Conservation (phyloP, 53 echinoderm and acorn worm species). For the Luidia sarsii region DNA sequence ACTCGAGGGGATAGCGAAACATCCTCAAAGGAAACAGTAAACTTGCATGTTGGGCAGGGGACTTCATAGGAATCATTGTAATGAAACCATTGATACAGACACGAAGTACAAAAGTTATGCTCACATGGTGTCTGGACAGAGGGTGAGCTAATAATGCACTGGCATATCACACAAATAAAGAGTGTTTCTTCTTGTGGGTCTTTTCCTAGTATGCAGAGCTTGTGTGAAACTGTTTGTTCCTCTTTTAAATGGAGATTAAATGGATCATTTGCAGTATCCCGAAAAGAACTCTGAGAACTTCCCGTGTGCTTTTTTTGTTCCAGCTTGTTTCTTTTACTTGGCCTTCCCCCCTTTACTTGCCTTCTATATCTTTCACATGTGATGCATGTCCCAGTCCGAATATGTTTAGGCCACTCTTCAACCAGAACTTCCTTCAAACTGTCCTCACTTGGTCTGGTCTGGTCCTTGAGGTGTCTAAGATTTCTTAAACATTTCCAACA, state of each 20-base stretch:
- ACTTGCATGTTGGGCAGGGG: not conserved
- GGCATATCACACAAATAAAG: not conserved
- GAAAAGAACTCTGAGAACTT: too few species aligned
- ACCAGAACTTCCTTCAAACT: not conserved
- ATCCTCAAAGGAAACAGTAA: not conserved
- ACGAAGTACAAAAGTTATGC: not conserved
- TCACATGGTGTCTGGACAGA: not conserved
- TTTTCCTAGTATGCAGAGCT: conserved; percentile 10
- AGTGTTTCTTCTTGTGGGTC: not conserved
- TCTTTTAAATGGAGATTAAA: not conserved
- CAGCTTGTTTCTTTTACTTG: not conserved
- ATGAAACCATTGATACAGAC: not conserved
- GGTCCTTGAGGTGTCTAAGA: not conserved
- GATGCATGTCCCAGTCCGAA: not conserved
- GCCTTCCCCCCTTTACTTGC: not conserved
- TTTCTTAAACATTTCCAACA: conserved; percentile 11
- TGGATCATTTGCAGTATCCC: not conserved
- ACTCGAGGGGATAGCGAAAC: not conserved
- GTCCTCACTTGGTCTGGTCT: not conserved
- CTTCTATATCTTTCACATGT: conserved; percentile 4
- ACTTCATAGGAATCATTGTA: not conserved
- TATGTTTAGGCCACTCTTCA: conserved; percentile 8
- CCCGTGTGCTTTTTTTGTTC: conserved; percentile 1
- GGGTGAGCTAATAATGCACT: not conserved
- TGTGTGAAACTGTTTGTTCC: not conserved